phyloP scores from a whole-genome alignment of 2,797 vertebrate species.

The Anisognathus igniventris region DNA sequence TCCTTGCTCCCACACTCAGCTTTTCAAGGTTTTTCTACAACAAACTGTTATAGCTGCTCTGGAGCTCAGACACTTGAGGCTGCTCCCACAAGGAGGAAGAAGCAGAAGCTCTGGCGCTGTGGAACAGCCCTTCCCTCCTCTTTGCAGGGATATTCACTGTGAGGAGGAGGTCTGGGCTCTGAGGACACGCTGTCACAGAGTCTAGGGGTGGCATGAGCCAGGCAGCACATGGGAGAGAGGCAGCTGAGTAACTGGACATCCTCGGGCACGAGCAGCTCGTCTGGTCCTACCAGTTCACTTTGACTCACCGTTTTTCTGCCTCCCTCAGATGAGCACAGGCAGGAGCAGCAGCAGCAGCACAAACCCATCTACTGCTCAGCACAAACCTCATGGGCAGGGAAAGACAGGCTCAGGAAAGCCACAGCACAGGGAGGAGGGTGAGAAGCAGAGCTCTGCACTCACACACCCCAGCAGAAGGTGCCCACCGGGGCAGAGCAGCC shows the following conservation, averaged over 20 bases:
- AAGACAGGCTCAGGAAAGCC: neutral
- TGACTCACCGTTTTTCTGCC: conserved; percentile 10
- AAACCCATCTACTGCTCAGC: neutral
- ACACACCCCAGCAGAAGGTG: neutral
- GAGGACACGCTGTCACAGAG: neutral
- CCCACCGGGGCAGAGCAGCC: neutral
- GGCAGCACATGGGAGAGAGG: neutral
- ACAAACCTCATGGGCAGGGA: neutral
- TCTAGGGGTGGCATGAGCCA: neutral
- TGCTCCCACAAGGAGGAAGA: neutral
- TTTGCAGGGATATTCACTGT: neutral
- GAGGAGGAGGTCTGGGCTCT: neutral
- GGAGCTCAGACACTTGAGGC: neutral
- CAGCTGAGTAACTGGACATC: conserved; percentile 37
- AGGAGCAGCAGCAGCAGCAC: neutral
- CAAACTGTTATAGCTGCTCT: neutral
- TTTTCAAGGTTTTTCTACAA: neutral
- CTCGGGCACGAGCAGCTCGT: neutral
- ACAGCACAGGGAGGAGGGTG: neutral
- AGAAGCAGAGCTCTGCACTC: neutral
- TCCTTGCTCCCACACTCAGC: neutral
- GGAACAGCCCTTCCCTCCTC: neutral
- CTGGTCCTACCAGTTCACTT: conserved; percentile 49
- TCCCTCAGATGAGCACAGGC: neutral
- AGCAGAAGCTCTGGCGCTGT: neutral